Conservation (phyloP, 1,140 invertebrate genomes). For the Nephila pilipes region DNA sequence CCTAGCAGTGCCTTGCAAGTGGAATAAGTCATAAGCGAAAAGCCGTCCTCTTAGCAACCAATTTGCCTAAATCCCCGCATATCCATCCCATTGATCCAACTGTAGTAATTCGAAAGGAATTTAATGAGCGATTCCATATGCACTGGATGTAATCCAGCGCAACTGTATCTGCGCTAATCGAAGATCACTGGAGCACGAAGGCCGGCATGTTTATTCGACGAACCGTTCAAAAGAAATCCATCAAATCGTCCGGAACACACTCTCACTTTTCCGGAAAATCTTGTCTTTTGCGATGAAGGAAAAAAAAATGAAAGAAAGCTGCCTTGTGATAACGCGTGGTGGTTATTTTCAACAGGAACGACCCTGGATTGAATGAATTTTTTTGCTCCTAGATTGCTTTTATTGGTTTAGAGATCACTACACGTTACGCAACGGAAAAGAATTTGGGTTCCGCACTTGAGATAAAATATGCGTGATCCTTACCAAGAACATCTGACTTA, state of each 20-base stretch:
- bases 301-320: neutral
- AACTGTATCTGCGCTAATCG: constrained; percentile 35
- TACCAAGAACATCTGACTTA: too few species aligned
- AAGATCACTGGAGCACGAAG: constrained; percentile 51
- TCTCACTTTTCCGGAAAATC: constrained; percentile 59
- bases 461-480: too few species aligned
- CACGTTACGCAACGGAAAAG: too few species aligned
- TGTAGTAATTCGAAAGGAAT: neutral
- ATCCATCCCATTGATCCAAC: constrained; percentile 12
- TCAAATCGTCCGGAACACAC: constrained; percentile 74
- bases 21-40: neutral
- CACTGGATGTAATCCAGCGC: constrained; percentile 26
- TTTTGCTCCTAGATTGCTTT: neutral
- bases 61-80: neutral
- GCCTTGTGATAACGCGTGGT: neutral
- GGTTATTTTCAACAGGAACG: neutral
- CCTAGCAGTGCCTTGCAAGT: too few species aligned
- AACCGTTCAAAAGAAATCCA: constrained; percentile 70
- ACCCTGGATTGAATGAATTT: neutral
- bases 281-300: neutral
- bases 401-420: neutral
- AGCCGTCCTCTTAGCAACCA: neutral
- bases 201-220: constrained; percentile 61
- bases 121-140: constrained; percentile 66
- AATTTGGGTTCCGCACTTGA: too few species aligned